Evolutionary conservation across 2,113 vertebrate species (phyloP).

Genomic region (Labeo catla): DNA sequence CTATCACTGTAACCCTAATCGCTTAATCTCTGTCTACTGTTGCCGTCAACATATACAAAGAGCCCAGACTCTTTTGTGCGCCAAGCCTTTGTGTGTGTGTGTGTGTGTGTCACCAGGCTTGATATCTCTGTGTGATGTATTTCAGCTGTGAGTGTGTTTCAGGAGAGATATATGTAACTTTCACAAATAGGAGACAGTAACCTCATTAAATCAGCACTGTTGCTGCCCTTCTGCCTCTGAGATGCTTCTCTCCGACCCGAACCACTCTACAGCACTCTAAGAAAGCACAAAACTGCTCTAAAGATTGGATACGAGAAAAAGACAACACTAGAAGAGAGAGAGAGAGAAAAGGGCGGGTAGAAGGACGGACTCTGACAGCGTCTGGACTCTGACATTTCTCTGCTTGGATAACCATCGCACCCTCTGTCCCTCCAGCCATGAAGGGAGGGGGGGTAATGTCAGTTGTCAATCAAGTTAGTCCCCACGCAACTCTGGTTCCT

Average conservation of each 20-base stretch:
- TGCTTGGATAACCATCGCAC: constrained; percentile 83
- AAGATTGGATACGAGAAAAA: constrained; percentile 21
- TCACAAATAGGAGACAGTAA: constrained; percentile 43
- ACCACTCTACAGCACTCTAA: not conserved
- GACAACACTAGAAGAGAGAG: not conserved
- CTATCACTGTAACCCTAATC: constrained; percentile 85
- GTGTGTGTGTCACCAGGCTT: constrained; percentile 49
- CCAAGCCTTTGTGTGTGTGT: constrained; percentile 65
- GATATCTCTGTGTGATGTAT: constrained; percentile 67
- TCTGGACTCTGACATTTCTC: constrained; percentile 81
- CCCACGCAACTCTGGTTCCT: constrained; percentile 38
- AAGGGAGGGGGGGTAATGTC: constrained; percentile 82
- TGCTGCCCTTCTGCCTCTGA: constrained; percentile 24
- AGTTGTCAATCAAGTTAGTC: constrained; percentile 78
- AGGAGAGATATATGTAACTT: constrained; percentile 51
- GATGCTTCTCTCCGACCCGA: not conserved
- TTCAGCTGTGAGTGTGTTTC: constrained; percentile 18
- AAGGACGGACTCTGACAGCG: constrained; percentile 40
- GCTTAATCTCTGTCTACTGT: constrained; percentile 92
- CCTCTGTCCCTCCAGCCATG: constrained; percentile 73
- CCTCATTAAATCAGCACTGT: constrained; percentile 44
- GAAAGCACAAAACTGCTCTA: constrained; percentile 21
- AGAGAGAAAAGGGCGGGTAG: constrained; percentile 3
- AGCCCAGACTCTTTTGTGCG: constrained; percentile 89
- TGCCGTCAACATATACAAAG: constrained; percentile 91